Evolutionary conservation across 2,113 vertebrate genomes (phyloP), one percentile per base, ranked within the genome.

Genomic region (Pangasianodon gigas): DNA sequence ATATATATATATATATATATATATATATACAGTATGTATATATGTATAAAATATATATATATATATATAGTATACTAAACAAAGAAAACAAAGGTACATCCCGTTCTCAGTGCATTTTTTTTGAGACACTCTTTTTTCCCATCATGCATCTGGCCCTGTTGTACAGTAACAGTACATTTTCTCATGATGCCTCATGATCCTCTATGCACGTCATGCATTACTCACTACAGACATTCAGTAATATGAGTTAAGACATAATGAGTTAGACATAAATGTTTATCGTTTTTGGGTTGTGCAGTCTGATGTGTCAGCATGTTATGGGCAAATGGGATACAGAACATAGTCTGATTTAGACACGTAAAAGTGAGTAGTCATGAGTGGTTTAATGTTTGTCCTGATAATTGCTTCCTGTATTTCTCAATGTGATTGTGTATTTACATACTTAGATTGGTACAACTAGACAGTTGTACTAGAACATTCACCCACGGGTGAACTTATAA

Each of bases 171-270:
- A 84, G 54, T 16, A 18, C 60, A 87, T 77, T 52, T 79, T 87
- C 44, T 37, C 41, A 92, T 84, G 88, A 91, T 88, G 91, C 86
- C 91, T 90, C 92, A 92, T 93, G 93, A 91, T 92, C 92, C 89
- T 91, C 21, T 84, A 74, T 87, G 89, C 92, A 94, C 91, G 93
- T 94, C 93, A 95, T 94, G 89, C 91, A 94, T 96, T 95, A 95
- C 94, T 96, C 96, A 96, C 85, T 93, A 92, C 32, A 58, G 92
- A 93, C 93, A 93, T 92, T 92, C 91, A 92, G 93, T 94, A 91
- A 92, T 87, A 92, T 93, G 88, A 90, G 91, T 48, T 84, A 93
- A 95, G 86, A 93, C 92, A 93, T 92, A 93, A 92, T 92, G 90
- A 92, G 93, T 93, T 91, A 94, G 91, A 81, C 91, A 92, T 89